Evolutionary conservation across 2,797 vertebrate species (phyloP), one percentile per base, ranked within the genome.

Genomic region (Cephalopachus bancanus): DNA sequence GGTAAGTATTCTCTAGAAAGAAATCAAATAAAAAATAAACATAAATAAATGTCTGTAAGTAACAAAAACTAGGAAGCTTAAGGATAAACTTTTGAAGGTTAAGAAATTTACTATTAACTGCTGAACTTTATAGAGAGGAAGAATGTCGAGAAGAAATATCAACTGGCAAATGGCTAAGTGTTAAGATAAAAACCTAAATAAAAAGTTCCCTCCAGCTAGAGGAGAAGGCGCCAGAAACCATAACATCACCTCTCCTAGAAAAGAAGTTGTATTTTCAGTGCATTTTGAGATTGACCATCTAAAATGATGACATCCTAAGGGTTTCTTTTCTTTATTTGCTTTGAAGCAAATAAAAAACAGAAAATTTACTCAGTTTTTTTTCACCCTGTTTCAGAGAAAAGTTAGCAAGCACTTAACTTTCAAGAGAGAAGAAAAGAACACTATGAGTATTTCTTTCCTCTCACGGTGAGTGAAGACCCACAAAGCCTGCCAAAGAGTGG

Each of bases 351-450:
- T 26, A 55, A 85, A 78, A 9, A 69, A 95, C 53, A 74, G 22
- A 49, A 90, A 74, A 81, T 67, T 75, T 59, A 89, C n/a, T 9
- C 30, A 78, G 37, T 62, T 51, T 90, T 96, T 86, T 26, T 67
- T 14, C 7, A 22, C 28, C 12, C 55, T 64, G 14, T 59, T 81
- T 57, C 91, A 19, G 4, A 72, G 26, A 51, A 89, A 79, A 76
- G 4, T 15, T 90, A 57, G 44, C 76, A 96, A 65, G 3, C 8
- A 51, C 19, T 96, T 80, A 4, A 37, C 55, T 44, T 83, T 11
- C 1, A 71, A 67, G 24, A 67, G 28, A 55, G 10, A 16, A 44
- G 9, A 12, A 44, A 69, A 55, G 57, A 79, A 60, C 71, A 57
- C 33, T 37, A 59, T 11, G 2, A 30, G 5, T 74, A 75, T 94